Evolutionary conservation across 2,797 vertebrate species (phyloP), one percentile per base, ranked within the genome.

Genomic region (Parauchenoglanis ngamensis): DNA sequence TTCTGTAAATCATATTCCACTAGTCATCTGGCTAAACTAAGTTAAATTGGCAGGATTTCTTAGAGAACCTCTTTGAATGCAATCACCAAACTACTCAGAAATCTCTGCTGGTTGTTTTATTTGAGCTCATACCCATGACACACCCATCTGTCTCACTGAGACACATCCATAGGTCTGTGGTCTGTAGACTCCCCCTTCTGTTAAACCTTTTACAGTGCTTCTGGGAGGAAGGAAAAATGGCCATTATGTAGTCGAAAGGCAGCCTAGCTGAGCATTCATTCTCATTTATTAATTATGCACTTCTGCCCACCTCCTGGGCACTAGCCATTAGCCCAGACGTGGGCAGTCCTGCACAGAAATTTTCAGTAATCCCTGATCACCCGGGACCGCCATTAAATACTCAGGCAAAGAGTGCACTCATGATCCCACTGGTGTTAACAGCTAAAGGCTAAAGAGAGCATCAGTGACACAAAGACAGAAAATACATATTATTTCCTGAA

Each of bases 381-480:
- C 96, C 95, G 95, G 92, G 95, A 96, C 95, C 93, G 93, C 95
- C 96, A 96, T 97, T 97, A 96, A 96, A 96, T 96, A 96, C 94
- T 94, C 15, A 63, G 78, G 54, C 88, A 85, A 88, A 84, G 54
- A 85, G 85, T 61, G 52, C 77, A 77, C 72, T 90, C 59, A 83
- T 40, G 17, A 59, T 86, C 54, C 84, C 52, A 83, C 80, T 72
- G 80, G 73, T 85, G 85, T 86, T 85, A 85, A 88, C 72, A 75
- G 56, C 83, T 67, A 63, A 85, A 82, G 63, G 85, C 85, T 85
- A 84, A 87, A 88, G 77, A 85, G 85, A 57, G 63, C 25, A 63
- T 61, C 56, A 31, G 72, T 40, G 72, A 52, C 56, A 61, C 31
- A 46, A 61, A 63, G 40, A n/a, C 1, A 85, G 35, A 70, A 88